phyloP scores from a whole-genome alignment of 1,140 invertebrate species.

The Druon quercuslanigerum region DNA sequence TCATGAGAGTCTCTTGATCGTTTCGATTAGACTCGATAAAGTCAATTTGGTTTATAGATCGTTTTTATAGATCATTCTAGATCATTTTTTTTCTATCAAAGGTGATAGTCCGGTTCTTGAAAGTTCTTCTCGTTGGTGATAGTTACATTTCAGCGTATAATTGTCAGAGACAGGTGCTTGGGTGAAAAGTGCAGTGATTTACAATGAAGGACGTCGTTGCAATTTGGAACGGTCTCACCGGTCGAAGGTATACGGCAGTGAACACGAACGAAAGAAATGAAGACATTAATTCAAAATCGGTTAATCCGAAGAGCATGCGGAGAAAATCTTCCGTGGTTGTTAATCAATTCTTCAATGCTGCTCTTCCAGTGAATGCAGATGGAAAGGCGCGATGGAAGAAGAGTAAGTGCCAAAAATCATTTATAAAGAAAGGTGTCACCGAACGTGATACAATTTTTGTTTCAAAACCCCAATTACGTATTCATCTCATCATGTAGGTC shows the following conservation, averaged over 20 bases:
- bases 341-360: conserved; percentile 75
- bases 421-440: not conserved
- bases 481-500: too few species aligned
- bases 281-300: conserved; percentile 51
- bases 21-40: too few species aligned
- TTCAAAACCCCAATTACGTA: too few species aligned
- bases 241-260: conserved; percentile 72
- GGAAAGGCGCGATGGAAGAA: conserved; percentile 68
- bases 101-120: too few species aligned
- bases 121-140: too few species aligned
- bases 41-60: too few species aligned
- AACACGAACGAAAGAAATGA: conserved; percentile 68
- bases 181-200: not conserved
- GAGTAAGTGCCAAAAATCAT: conserved; percentile 70
- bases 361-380: conserved; percentile 68
- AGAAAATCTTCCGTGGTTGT: conserved; percentile 75
- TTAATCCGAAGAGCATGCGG: conserved; percentile 56
- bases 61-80: too few species aligned
- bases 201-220: conserved; percentile 77
- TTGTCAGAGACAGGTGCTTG: too few species aligned
- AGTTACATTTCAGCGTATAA: too few species aligned
- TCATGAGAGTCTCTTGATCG: too few species aligned
- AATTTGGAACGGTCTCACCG: conserved; percentile 76
- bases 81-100: too few species aligned
- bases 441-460: too few species aligned